Evolutionary conservation across 2,888 invertebrate species (phyloP), one percentile per base, ranked within the genome.

Genomic region (Ypsolopha sequella): DNA sequence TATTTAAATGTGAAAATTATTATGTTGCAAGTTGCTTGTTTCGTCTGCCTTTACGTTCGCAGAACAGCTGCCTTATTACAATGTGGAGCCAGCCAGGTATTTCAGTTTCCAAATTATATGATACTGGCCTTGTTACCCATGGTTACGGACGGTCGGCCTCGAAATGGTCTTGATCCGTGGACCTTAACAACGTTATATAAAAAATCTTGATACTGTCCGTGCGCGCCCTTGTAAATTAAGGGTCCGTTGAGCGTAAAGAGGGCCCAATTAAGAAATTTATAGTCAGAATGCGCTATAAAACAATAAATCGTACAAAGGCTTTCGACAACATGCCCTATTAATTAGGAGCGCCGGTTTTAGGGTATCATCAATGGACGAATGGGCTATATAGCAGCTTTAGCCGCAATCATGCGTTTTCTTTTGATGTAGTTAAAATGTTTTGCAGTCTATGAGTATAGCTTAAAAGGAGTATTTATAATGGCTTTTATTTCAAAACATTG

Each of bases 201-300:
- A 75, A 77, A 76, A 70, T 60, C 58, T 66, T 68, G 69, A 73
- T 72, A 73, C 69, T 69, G 70, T 76, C 64, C 65, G 65, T 71
- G 80, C 68, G 70, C 67, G 73, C 80, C 78, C 78, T 81, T 81
- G 73, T 81, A 80, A 84, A 84, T 82, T 79, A 76, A 74, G 70
- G 79, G 71, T 64, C 71, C 64, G 72, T 63, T 67, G 73, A 76
- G 72, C 77, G 76, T 75, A 78, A 80, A 79, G 73, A 72, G 73
- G 63, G 70, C 62, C 80, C 80, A 86, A 84, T 85, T 82, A 85
- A 79, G 73, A 70, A 79, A 72, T 81, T 80, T 86, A 86, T 81
- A 71, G 76, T 71, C 74, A 64, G 70, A 74, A 76, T 73, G 71
- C 70, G 80, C 70, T 74, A 71, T 85, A 82, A 82, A 85, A 81